A percentile compares a stretch with the other conserved stretches of the same genome.
Evolutionary conservation across 2,797 vertebrate species (phyloP).

Genomic region (Sebastes hubbsi): DNA sequence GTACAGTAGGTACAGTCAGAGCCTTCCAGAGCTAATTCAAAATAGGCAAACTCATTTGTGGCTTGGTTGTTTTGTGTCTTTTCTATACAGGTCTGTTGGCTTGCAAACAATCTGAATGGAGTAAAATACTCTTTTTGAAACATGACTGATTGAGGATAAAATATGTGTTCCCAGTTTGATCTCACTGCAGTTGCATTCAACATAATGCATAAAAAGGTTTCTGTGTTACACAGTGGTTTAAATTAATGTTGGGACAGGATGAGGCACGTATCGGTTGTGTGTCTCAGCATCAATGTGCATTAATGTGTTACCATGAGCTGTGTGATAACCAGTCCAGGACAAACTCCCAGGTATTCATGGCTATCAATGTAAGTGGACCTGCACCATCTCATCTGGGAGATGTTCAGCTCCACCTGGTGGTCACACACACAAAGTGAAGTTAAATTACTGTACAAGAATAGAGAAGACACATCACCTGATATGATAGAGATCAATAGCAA

Average conservation of each 20-base stretch:
- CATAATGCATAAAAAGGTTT: background rate
- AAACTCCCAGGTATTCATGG: conserved; percentile 90
- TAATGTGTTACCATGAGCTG: conserved; percentile 77
- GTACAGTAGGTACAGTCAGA: too few species aligned
- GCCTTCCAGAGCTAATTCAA: too few species aligned
- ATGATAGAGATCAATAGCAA: too few species aligned
- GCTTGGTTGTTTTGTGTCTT: too few species aligned
- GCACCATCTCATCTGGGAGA: too few species aligned
- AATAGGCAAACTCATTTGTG: too few species aligned
- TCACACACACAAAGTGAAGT: too few species aligned
- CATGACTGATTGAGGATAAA: background rate
- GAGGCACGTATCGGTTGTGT: background rate
- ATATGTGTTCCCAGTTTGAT: background rate
- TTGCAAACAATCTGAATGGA: background rate
- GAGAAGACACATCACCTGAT: too few species aligned
- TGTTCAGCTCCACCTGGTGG: too few species aligned
- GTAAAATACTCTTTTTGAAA: background rate
- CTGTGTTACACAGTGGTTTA: background rate
- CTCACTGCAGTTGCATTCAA: background rate
- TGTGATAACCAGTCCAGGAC: conserved; percentile 90
- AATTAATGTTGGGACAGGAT: background rate
- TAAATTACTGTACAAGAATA: too few species aligned
- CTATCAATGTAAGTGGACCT: conserved; percentile 86
- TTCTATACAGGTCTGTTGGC: too few species aligned
- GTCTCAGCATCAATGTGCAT: background rate